Evolutionary conservation across 2,888 invertebrate genomes (phyloP), one percentile per base, ranked within the genome.

Genomic region (Rotaria sp.): DNA sequence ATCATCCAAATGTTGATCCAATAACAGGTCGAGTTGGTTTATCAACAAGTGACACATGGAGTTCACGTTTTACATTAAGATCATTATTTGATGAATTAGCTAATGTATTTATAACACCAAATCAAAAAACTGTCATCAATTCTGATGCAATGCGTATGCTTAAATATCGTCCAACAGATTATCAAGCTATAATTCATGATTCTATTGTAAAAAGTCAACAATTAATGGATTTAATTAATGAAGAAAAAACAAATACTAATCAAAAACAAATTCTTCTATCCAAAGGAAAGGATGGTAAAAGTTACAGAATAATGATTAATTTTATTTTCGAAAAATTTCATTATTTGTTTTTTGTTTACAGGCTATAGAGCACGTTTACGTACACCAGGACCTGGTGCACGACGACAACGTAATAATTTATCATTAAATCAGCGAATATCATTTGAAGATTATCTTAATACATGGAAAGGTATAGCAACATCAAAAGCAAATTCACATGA

Each of bases 1-100:
- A 80, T 80, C 80, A 80, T 80, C 80, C 80, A n/a, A 80, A 80
- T 45, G 45, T 80, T 80, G 80, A 80, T 80, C 80, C 80, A n/a
- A 80, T 80, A n/a, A 80, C 80, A 0, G 80, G 80, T n/a, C 80
- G 80, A n/a, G 35, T 45, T 45, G 45, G 15, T 45, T 15, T 80
- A 15, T 11, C 80, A n/a, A 26, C 45, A n/a, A 80, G 26, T 45
- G 41, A 80, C n/a, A 80, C 45, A n/a, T 80, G 80, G 80, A 80
- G 38, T 80, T 38, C 80, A 45, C 38, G 26, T 45, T 80, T 24
- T 15, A 80, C 80, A n/a, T 45, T 80, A 45, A 2, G 45, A 80
- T 38, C n/a, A 26, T 45, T 80, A n/a, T 45, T 80, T n/a, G 80
- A 80, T n/a, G 80, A 80, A n/a, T 80, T 80, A 80, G 11, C 8